These are phyloP conservation scores for Drosophila sordidapex DNA, from an alignment of 2,888 invertebrate species.

Conservation along the genomic window DNA sequence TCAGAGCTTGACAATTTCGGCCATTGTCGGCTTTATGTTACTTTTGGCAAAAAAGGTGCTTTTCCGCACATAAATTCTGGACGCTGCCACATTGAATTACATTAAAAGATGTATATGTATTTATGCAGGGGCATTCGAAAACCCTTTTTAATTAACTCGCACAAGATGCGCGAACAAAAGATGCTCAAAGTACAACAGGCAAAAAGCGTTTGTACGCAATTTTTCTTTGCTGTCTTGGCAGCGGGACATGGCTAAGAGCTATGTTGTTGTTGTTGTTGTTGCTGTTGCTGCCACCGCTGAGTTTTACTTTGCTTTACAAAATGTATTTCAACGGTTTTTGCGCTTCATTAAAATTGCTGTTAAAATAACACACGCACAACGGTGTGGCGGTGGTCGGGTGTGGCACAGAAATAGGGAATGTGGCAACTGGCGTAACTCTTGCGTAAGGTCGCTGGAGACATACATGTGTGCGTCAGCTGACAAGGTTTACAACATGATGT, in stretches of 20 bases:
- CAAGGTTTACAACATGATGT: conserved; percentile 75
- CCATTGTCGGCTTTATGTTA: conserved; percentile 6
- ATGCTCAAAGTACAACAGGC: conserved; percentile 41
- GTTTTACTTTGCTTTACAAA: conserved; percentile 67
- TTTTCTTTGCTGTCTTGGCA: conserved; percentile 60
- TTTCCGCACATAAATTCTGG: conserved; percentile 43
- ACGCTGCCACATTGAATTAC: conserved; percentile 38
- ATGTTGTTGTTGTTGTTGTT: no score
- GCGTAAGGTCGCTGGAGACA: conserved; percentile 62
- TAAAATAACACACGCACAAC: conserved; percentile 75
- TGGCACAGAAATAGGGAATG: conserved; percentile 10
- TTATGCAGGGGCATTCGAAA: conserved; percentile 38
- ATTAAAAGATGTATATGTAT: conserved; percentile 40
- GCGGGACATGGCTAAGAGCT: conserved; percentile 43
- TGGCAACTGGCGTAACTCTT: conserved; percentile 31
- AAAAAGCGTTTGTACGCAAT: conserved; percentile 54
- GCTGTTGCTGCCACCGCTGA: conserved; percentile 20
- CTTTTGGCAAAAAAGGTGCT: conserved; percentile 8
- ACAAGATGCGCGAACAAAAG: conserved; percentile 64
- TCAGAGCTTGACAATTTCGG: conserved; percentile 16
- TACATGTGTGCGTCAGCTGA: conserved; percentile 57
- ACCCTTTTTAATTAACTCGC: conserved; percentile 76
- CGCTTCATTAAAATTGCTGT: conserved; percentile 80
- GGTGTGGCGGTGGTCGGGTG: not conserved
- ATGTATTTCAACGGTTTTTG: conserved; percentile 79